Evolutionary conservation across 2,113 vertebrate genomes (phyloP).

Genomic region (Rallus limicola): DNA sequence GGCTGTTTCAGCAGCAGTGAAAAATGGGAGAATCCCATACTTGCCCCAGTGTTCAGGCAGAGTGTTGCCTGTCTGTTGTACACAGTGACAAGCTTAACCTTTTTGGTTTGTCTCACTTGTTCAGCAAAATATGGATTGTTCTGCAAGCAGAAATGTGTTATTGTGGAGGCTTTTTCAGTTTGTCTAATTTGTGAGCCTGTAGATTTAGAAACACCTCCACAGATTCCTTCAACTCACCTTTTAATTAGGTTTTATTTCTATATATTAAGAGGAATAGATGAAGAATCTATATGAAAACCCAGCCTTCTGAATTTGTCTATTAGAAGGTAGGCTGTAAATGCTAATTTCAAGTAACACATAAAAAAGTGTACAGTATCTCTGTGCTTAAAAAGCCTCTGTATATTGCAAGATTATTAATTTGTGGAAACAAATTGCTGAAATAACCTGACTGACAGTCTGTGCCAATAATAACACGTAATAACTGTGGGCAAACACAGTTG

Average conservation of each 20-base stretch:
- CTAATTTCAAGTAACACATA: not conserved
- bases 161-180: not conserved
- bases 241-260: constrained; percentile 38
- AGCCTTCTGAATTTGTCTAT: not conserved
- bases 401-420: constrained; percentile 41
- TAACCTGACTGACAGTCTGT: constrained; percentile 44
- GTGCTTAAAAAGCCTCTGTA: constrained; percentile 23
- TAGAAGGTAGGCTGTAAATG: not conserved
- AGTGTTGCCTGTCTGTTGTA: not conserved
- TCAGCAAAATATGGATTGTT: not conserved
- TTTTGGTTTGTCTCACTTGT: not conserved
- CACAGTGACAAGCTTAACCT: not conserved
- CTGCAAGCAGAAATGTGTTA: not conserved
- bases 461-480: constrained; percentile 19
- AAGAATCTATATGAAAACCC: constrained; percentile 13
- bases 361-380: not conserved
- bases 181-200: not conserved
- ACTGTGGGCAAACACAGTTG: constrained; percentile 59
- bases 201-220: not conserved
- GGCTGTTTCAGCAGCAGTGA: not conserved
- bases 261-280: constrained; percentile 3
- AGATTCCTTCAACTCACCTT: not conserved
- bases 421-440: constrained; percentile 16
- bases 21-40: not conserved
- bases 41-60: not conserved